These are phyloP conservation scores for Datnioides undecimradiatus DNA, from an alignment of 2,113 vertebrate species.

Conservation along the genomic window DNA sequence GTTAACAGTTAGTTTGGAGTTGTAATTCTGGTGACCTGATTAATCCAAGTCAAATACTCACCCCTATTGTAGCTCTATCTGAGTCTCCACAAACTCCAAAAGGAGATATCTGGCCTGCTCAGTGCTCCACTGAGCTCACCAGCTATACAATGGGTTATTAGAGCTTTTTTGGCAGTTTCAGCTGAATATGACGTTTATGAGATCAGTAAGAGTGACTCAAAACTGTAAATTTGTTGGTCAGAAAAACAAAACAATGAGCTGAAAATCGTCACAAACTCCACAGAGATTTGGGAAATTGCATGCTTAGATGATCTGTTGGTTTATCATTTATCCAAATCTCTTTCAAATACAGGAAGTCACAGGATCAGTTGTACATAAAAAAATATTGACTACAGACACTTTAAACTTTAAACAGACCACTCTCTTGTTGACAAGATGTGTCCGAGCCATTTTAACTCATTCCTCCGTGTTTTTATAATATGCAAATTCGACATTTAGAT, in stretches of 20 bases:
- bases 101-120: neutral
- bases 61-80: neutral
- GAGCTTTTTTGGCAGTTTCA: neutral
- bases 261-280: neutral
- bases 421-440: neutral
- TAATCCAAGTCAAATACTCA: neutral
- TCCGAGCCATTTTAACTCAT: constrained; percentile 46
- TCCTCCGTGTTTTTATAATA: constrained; percentile 52
- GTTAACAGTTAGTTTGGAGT: neutral
- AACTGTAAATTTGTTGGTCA: neutral
- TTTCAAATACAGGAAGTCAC: neutral
- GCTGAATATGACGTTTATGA: neutral
- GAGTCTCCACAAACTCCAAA: neutral
- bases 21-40: neutral
- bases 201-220: neutral
- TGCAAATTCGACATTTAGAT: constrained; percentile 72
- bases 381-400: neutral
- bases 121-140: neutral
- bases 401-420: neutral
- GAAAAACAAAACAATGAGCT: neutral
- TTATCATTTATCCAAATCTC: neutral
- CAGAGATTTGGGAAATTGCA: neutral
- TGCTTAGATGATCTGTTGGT: neutral
- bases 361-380: neutral
- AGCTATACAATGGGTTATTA: neutral